A percentile compares a stretch with the other conserved stretches of the same genome.
Conservation (phyloP, 2,888 invertebrate genomes). For the Lobophora halterata region DNA sequence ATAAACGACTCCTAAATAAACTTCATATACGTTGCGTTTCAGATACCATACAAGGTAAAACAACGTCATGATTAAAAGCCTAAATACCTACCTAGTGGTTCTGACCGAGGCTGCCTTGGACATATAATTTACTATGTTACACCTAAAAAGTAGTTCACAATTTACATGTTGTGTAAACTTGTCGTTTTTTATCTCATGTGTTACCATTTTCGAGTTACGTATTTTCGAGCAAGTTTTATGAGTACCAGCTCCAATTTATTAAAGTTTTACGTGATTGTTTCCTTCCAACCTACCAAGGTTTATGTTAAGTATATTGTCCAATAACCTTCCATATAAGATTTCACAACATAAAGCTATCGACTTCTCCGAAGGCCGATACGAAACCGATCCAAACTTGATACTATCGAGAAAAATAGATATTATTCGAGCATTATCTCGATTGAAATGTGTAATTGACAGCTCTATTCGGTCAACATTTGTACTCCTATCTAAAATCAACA, state of each 20-base stretch:
- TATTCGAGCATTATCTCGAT: conserved; percentile 23
- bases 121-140: too few relatives aligned
- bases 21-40: too few relatives aligned
- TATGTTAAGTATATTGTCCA: conserved; percentile 22
- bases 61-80: too few relatives aligned
- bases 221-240: too few relatives aligned
- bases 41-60: too few relatives aligned
- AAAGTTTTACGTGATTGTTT: conserved; percentile 1
- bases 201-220: too few relatives aligned
- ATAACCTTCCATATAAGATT: conserved; percentile 39
- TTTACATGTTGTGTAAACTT: too few relatives aligned
- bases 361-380: conserved; percentile 33
- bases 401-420: conserved; percentile 24
- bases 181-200: too few relatives aligned
- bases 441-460: conserved; percentile 25
- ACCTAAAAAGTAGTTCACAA: too few relatives aligned
- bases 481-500: conserved; percentile 10
- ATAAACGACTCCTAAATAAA: too few relatives aligned
- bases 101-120: too few relatives aligned
- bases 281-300: conserved; percentile 6
- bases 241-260: neutral
- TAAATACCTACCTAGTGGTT: too few relatives aligned
- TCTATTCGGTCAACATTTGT: conserved; percentile 20
- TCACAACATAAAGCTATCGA: conserved; percentile 37
- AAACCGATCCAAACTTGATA: conserved; percentile 24